Conservation (phyloP, 2,888 invertebrate genomes). For the Erannis defoliaria region DNA sequence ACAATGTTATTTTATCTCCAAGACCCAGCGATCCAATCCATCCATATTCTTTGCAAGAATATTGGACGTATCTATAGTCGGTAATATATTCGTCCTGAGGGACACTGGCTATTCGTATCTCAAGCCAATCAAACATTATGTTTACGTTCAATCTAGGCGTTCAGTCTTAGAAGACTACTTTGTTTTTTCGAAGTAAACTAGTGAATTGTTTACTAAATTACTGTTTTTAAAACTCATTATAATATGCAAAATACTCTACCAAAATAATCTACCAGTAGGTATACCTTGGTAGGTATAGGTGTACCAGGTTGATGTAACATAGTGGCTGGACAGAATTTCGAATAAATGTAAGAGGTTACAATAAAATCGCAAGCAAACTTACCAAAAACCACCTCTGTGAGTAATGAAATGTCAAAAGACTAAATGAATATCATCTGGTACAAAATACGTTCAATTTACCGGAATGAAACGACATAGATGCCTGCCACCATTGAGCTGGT, state of each 20-base stretch:
- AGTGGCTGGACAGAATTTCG: too few relatives aligned
- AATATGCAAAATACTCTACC: not conserved
- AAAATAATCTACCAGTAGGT: too few relatives aligned
- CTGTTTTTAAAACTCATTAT: not conserved
- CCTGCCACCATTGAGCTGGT: too few relatives aligned
- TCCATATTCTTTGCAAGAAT: conserved; percentile 16
- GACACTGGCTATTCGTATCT: conserved; percentile 34
- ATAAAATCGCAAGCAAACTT: too few relatives aligned
- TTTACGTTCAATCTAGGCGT: conserved; percentile 55
- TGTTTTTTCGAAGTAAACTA: conserved; percentile 15
- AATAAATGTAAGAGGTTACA: too few relatives aligned
- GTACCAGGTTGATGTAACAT: too few relatives aligned
- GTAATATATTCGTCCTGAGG: conserved; percentile 28
- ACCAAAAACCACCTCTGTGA: too few relatives aligned
- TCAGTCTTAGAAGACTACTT: conserved; percentile 29
- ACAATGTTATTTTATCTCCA: conserved; percentile 5
- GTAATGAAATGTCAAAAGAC: too few relatives aligned
- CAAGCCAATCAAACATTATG: conserved; percentile 52
- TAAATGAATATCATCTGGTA: too few relatives aligned
- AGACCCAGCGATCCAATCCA: conserved; percentile 12
- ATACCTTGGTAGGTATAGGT: too few relatives aligned
- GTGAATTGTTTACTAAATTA: not conserved
- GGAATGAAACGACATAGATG: too few relatives aligned
- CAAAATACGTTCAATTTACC: too few relatives aligned
- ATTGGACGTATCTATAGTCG: conserved; percentile 16